These are phyloP conservation scores for Siniperca obscura DNA, from an alignment of 2,797 vertebrate species.

Conservation along the genomic window DNA sequence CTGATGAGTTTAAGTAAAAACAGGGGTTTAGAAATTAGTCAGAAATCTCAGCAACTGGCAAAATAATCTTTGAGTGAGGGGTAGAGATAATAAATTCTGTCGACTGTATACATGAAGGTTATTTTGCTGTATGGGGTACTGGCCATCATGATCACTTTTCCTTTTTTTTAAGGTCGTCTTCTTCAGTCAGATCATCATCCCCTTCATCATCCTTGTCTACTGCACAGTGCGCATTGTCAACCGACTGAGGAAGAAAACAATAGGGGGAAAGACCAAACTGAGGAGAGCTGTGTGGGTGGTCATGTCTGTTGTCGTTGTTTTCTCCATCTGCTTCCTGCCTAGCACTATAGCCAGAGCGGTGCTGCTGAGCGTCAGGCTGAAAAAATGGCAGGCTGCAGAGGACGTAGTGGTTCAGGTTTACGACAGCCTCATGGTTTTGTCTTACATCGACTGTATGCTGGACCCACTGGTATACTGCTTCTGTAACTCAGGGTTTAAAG, in stretches of 20 bases:
- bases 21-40: background rate
- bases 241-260: conserved; percentile 71
- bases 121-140: background rate
- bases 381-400: rapidly evolving
- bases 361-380: conserved; percentile 46
- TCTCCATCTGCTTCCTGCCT: conserved; percentile 81
- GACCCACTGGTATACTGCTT: conserved; percentile 87
- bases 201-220: conserved; percentile 82
- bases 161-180: conserved; percentile 56
- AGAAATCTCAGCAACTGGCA: too few relatives aligned
- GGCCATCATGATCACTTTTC: background rate
- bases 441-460: conserved; percentile 83
- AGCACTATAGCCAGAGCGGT: conserved; percentile 69
- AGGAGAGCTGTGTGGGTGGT: conserved; percentile 68
- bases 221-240: conserved; percentile 70
- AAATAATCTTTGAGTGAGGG: background rate
- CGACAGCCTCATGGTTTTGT: conserved; percentile 82
- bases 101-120: background rate
- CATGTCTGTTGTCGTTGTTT: conserved; percentile 69
- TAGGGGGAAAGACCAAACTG: conserved; percentile 77
- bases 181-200: conserved; percentile 79
- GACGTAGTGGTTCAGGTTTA: conserved; percentile 71
- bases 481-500: conserved; percentile 84
- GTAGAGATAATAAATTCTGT: background rate
- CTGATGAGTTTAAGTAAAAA: too few relatives aligned